Evolutionary conservation across 2,888 invertebrate species (phyloP).

Genomic region (Troilus luridus): DNA sequence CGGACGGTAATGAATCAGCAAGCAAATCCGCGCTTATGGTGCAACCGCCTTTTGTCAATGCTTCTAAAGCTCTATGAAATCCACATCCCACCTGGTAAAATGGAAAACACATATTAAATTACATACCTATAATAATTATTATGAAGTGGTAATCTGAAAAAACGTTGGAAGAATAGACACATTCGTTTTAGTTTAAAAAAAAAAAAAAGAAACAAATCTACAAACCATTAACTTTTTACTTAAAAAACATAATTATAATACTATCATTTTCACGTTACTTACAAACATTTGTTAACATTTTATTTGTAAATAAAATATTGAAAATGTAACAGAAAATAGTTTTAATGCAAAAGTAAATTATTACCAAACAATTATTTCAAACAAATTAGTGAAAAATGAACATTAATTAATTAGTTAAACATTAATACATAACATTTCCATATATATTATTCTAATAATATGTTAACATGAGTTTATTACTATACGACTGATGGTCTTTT

Average conservation of each 20-base stretch:
- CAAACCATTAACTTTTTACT: neutral
- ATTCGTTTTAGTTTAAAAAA: neutral
- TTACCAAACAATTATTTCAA: neutral
- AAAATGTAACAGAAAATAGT: neutral
- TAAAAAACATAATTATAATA: neutral
- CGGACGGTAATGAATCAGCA: slow-evolving; percentile 88
- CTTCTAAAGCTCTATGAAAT: slow-evolving; percentile 90
- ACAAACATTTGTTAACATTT: neutral
- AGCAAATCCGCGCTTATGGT: slow-evolving; percentile 91
- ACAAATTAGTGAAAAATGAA: neutral
- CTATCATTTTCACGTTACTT: neutral
- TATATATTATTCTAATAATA: no score
- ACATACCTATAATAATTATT: neutral
- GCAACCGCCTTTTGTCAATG: slow-evolving; percentile 90
- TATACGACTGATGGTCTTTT: no score
- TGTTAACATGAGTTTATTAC: no score
- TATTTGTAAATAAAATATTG: neutral
- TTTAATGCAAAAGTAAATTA: neutral
- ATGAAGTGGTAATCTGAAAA: neutral
- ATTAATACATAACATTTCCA: no score
- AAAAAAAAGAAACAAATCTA: neutral
- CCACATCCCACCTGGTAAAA: slow-evolving; percentile 82
- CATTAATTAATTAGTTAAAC: no score
- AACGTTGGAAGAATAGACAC: neutral
- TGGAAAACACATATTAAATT: slow-evolving; percentile 6